Evolutionary conservation across 2,888 invertebrate species (phyloP), one percentile per base, ranked within the genome.

Genomic region (Lithodes maja): DNA sequence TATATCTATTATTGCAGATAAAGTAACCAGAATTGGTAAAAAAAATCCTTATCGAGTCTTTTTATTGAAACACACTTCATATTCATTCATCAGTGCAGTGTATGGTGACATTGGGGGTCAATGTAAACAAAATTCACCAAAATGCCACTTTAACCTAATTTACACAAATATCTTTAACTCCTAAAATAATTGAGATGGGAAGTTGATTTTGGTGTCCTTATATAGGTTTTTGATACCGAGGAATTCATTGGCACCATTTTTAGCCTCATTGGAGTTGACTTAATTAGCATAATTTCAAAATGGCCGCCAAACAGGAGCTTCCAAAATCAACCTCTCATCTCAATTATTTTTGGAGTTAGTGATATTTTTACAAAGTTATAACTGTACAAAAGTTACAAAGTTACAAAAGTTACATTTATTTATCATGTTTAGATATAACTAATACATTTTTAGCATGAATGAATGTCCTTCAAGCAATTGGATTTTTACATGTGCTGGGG

Each of bases 31-130:
- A 68, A 68, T 68, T 12, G 68, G 68, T 68, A 68, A 68, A 15
- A 7, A 68, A 68, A 12, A 68, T 68, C 68, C 68, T 68, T 68
- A 68, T 68, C 7, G 68, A 68, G 68, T 68, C 68, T 68, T 68
- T 68, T 68, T 68, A 68, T 68, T 15, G 15, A 68, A 68, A 68
- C 68, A 68, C 68, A 68, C 68, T 68, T 68, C 68, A 68, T 68
- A 68, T 68, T 68, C 68, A 68, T 68, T 12, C 7, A 12, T 68
- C 68, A 33, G 33, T 33, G 33, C 33, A 33, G 33, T 33, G 33
- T 33, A 33, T 33, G 33, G 33, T 33, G 33, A 33, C 33, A 33
- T 33, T 33, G 33, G 33, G 33, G 33, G 33, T 33, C 33, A 33
- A 33, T 33, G 33, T 15, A 15, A 68, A 68, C 68, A 68, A 68